Base-by-base conservation (phyloP, 2,113 vertebrate species). In the Labeo rohita region DNA sequence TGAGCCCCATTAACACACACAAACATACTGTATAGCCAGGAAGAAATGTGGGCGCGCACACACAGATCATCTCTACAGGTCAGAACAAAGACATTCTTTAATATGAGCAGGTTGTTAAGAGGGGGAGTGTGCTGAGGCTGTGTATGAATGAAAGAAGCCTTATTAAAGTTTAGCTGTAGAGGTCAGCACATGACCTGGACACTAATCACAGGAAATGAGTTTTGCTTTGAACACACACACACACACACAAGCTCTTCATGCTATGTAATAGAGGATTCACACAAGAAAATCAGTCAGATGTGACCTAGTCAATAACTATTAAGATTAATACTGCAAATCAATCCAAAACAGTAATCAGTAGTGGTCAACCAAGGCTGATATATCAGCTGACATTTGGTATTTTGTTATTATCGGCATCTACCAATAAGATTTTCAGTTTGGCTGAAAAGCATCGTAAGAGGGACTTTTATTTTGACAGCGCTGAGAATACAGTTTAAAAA, bases 171-270 rank as follows among this genome's bases (percentile, higher is more conserved):
- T 21, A 10, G 39, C 70, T 85, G 18, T 54, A 45, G 36, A 15
- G 75, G 74, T 80, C 70, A 66, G 16, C 10, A 47, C 34, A 49
- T 84, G 73, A 81, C 78, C 50, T 74, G 68, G 59, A 52, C 70
- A 59, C 74, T 79, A 82, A 84, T 70, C 36, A 83, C 80, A 77
- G 86, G 80, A 87, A 87, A 74, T 74, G 54, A 84, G 52, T 61
- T 73, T 45, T 39, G 43, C 36, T 61, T 61, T 3, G 61, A 66
- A 82, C 6, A 66, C 23, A 72, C 54, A 66, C 54, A 23, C 16
- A 49, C 39, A 72, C 21, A 70, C 61, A 36, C 61, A 70, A 18
- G 18, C 28, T 21, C 76, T 56, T 56, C 12, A 54, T 59, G 52
- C 16, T 13, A 43, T 39, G 11, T 75, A 23, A 23, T 11, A 47